Base-by-base conservation (phyloP, 2,113 vertebrate genomes). In the Beaufortia kweichowensis region DNA sequence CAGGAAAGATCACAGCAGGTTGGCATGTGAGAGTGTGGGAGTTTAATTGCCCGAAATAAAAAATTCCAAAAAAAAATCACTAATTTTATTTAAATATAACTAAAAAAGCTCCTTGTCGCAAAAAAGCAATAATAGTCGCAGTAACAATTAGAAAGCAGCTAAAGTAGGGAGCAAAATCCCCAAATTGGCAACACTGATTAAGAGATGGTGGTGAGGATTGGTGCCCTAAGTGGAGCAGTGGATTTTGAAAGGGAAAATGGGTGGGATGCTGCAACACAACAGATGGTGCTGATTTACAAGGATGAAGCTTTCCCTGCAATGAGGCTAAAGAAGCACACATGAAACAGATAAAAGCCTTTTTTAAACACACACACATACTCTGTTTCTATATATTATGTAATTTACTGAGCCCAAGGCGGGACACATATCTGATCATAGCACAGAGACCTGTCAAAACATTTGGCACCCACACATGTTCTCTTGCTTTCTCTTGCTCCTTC, bases 231-330 rank as follows among this genome's bases (percentile, higher is more conserved):
- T 56, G 19, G 50, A 43, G 46, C 61, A 14, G 12, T 17, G 5
- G 83, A 79, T 68, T 79, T 82, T 66, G 60, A 48, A 59, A 69
- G 85, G 64, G 9, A 50, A 9, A 21, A 78, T n/a, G 53, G 60
- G 56, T 71, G 76, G 74, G 86, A 90, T 89, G 85, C 84, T 84
- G 83, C 80, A 84, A 82, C 83, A 63, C 86, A 89, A 90, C 89
- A 92, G 91, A 89, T 91, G 90, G 89, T 89, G 89, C 87, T 90
- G 81, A 89, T 91, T 90, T 90, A 88, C 84, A 80, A 85, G 78
- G 84, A 82, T 85, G 83, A 82, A 85, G 86, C 65, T 80, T 87
- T 77, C 82, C 80, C 65, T 84, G 83, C 14, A 71, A 77, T 10
- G 24, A 66, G 31, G 21, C 31, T 70, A 21, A n/a, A 43, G 59